phyloP scores from a whole-genome alignment of 2,888 invertebrate species.

The Nesidiocoris tenuis region DNA sequence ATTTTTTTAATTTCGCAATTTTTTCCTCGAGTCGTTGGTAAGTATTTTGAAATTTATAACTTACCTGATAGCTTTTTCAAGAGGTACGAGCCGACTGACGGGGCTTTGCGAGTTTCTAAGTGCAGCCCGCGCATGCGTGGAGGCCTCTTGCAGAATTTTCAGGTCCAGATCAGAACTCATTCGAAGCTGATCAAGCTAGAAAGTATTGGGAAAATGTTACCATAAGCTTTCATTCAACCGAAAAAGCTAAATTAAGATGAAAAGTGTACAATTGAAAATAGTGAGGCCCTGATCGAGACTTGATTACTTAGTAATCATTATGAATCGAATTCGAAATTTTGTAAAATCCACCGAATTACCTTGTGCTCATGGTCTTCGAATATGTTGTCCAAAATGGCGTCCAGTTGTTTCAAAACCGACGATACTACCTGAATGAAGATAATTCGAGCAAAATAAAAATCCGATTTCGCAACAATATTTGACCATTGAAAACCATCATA shows the following conservation, averaged over 20 bases:
- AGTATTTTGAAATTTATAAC: too few relatives aligned
- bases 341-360: background rate
- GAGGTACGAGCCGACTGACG: conserved; percentile 12
- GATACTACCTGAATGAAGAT: conserved; percentile 54
- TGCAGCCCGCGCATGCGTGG: conserved; percentile 17
- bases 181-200: conserved; percentile 25
- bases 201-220: background rate
- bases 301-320: too few relatives aligned
- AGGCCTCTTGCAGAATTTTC: conserved; percentile 8
- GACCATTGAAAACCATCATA: too few relatives aligned
- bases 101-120: conserved; percentile 22
- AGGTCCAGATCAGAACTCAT: conserved; percentile 25
- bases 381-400: conserved; percentile 67
- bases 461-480: too few relatives aligned
- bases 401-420: conserved; percentile 61
- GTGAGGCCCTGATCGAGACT: too few relatives aligned
- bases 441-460: background rate
- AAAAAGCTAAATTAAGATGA: too few relatives aligned
- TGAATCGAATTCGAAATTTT: too few relatives aligned
- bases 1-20: too few relatives aligned
- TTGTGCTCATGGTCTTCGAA: conserved; percentile 60
- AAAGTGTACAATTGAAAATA: too few relatives aligned
- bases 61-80: conserved; percentile 28
- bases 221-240: too few relatives aligned
- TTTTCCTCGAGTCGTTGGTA: too few relatives aligned